Evolutionary conservation across 2,113 vertebrate genomes (phyloP), one percentile per base, ranked within the genome.

Genomic region (Pangasianodon gigas): DNA sequence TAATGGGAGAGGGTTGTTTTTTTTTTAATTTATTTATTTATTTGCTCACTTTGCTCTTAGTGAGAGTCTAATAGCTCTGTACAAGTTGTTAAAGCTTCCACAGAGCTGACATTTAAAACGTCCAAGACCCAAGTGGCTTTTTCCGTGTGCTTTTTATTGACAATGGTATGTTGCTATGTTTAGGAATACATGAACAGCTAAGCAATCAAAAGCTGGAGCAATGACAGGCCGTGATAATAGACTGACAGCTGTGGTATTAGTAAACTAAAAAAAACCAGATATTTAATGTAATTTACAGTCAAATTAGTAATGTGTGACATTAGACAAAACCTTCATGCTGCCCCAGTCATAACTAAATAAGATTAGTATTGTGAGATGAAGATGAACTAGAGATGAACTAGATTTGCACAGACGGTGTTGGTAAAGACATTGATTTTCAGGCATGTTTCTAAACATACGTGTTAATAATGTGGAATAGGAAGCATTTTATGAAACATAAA

Each of bases 21-120:
- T 11, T 84, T 62, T 6, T 71, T 18, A 37, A 37, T 37, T 18
- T 71, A 6, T 37, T 71, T 26, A 0, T 71, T 77, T 80, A 67
- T 77, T 71, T 84, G 48, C 89, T 84, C 84, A 86, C 87, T 58
- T 69, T 48, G 77, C 71, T 79, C 32, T 41, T 54, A 89, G 87
- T 89, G 89, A 81, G 54, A 90, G 85, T 83, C 85, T 88, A 91
- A 92, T 90, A 89, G 90, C 62, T 67, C 6, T 48, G 62, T 56
- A 77, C 85, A 79, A 83, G 67, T 85, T 85, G 85, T 58, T 84
- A 52, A 79, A 10, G 74, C 85, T 84, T 89, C 71, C 58, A 67
- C 81, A 82, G 26, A 32, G 52, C 79, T 67, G 81, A 88, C 85
- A 88, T 89, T 85, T 51, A 56, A 86, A 52, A 88, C 77, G 6